A percentile compares a stretch with the other conserved stretches of the same genome.
Evolutionary conservation across 2,797 vertebrate genomes (phyloP).

Genomic region (Poecilia picta): DNA sequence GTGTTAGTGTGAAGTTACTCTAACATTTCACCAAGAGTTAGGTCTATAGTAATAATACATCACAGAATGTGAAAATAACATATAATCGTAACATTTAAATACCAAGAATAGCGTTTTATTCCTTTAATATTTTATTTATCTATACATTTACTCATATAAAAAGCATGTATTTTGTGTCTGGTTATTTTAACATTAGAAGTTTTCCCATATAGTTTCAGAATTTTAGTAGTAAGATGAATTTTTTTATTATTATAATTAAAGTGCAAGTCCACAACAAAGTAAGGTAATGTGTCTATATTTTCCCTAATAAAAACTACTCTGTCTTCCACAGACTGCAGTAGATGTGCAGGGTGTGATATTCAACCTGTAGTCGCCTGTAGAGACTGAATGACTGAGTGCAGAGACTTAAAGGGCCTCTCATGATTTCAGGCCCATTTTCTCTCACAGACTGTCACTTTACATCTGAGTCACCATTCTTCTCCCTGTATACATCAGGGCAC

Average conservation of each 20-base stretch:
- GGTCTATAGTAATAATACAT: too few relatives aligned
- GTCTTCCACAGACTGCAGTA: neutral
- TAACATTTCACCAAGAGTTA: neutral
- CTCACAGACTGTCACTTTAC: constrained; percentile 24
- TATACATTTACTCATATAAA: neutral
- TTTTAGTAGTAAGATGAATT: neutral
- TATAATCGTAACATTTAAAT: neutral
- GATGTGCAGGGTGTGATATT: constrained; percentile 30
- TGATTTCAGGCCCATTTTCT: constrained; percentile 29
- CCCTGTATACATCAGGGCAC: constrained; percentile 33
- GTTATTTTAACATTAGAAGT: neutral
- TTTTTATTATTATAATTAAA: neutral
- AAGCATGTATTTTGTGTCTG: neutral
- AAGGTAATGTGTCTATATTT: neutral
- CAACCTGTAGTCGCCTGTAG: constrained; percentile 33
- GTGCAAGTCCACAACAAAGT: neutral
- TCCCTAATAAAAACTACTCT: neutral
- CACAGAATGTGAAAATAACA: neutral
- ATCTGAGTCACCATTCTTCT: constrained; percentile 28
- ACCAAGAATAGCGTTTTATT: neutral
- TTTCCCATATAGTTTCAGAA: neutral
- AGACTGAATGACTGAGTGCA: constrained; percentile 47
- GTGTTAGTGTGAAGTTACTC: neutral
- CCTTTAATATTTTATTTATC: neutral
- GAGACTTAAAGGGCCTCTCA: constrained; percentile 29